A percentile compares a stretch with the other conserved stretches of the same genome.
These are phyloP conservation scores for Morpho deidamia DNA, from an alignment of 2,888 invertebrate genomes.

Conservation along the genomic window DNA sequence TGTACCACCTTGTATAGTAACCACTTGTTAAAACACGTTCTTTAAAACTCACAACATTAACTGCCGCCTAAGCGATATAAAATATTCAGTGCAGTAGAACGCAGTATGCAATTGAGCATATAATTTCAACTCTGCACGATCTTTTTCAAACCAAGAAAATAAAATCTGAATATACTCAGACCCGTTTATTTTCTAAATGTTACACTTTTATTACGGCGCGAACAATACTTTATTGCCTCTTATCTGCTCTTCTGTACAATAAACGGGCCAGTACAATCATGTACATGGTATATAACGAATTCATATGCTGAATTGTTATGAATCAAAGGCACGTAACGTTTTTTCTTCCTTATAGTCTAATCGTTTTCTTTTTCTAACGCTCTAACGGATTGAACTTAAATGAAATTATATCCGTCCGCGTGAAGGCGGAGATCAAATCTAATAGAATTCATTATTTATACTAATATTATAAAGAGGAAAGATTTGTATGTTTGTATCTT, in stretches of 20 bases:
- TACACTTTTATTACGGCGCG: slow-evolving; percentile 24
- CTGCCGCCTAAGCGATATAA: slow-evolving; percentile 4
- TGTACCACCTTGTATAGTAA: too few relatives aligned
- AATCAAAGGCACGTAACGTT: not conserved
- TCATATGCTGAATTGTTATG: slow-evolving; percentile 5
- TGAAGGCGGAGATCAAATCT: too few relatives aligned
- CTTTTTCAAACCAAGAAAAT: slow-evolving; percentile 15
- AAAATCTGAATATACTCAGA: slow-evolving; percentile 19
- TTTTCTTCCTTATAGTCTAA: too few relatives aligned
- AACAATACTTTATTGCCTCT: slow-evolving; percentile 24
- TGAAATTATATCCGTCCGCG: too few relatives aligned
- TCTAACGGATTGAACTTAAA: too few relatives aligned
- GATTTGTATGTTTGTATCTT: too few relatives aligned
- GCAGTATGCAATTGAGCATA: slow-evolving; percentile 16
- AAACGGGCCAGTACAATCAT: slow-evolving; percentile 7
- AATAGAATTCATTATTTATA: too few relatives aligned
- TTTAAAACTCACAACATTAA: not conserved
- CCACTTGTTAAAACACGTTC: not conserved
- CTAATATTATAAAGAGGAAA: too few relatives aligned
- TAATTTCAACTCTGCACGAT: slow-evolving; percentile 7
- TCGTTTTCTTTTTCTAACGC: too few relatives aligned
- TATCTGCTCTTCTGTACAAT: slow-evolving; percentile 15
- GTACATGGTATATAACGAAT: slow-evolving; percentile 4
- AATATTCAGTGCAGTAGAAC: slow-evolving; percentile 5
- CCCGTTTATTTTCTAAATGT: slow-evolving; percentile 24